These are phyloP conservation scores for Nyctereutes procyonoides DNA, from an alignment of 2,113 vertebrate genomes.

Conservation along the genomic window DNA sequence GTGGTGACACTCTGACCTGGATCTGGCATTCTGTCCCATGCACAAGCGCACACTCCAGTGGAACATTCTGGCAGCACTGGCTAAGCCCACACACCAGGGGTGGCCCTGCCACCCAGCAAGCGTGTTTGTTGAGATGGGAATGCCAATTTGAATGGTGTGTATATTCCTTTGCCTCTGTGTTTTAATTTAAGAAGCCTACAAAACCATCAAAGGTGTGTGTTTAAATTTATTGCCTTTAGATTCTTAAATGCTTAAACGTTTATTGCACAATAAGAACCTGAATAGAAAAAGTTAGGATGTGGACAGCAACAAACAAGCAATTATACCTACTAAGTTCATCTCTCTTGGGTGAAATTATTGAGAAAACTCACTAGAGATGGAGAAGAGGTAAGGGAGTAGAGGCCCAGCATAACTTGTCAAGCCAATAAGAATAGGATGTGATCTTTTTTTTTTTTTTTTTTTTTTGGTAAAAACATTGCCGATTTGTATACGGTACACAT, in stretches of 20 bases:
- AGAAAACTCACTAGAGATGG: not conserved
- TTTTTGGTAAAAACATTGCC: not conserved
- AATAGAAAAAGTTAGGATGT: not conserved
- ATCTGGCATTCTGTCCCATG: not conserved
- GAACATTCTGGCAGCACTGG: accelerated
- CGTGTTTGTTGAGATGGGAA: not conserved
- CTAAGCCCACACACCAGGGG: accelerated
- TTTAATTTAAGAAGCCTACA: not conserved
- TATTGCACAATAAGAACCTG: not conserved
- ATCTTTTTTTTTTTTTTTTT: not conserved
- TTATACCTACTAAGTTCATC: not conserved
- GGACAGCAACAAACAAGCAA: not conserved
- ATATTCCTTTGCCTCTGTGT: not conserved
- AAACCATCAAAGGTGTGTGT: not conserved
- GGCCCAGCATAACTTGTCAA: not conserved
- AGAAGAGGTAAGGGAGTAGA: not conserved
- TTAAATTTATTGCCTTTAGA: not conserved
- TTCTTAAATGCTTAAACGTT: not conserved
- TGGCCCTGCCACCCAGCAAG: not conserved
- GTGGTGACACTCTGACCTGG: not conserved
- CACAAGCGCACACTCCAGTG: accelerated
- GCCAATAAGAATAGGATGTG: not conserved
- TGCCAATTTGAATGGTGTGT: not conserved
- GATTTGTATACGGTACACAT: not conserved
- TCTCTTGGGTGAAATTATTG: not conserved